These are phyloP conservation scores for Subacronicta megacephala DNA, from an alignment of 2,888 invertebrate species.

Conservation along the genomic window DNA sequence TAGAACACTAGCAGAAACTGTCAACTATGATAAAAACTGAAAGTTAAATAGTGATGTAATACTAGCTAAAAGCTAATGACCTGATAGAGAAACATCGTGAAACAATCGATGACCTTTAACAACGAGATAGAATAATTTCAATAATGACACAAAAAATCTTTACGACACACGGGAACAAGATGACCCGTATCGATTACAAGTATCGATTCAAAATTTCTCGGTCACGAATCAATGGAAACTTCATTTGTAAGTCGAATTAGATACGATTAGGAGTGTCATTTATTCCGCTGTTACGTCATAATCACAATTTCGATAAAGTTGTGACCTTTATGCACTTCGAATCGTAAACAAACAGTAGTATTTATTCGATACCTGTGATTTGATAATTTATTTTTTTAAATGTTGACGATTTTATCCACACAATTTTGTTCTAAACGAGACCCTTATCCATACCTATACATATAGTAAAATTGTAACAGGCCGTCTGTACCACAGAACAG, in stretches of 20 bases:
- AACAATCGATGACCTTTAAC: constrained; percentile 43
- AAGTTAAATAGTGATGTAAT: constrained; percentile 14
- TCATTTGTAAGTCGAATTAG: constrained; percentile 51
- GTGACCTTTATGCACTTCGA: constrained; percentile 17
- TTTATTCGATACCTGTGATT: background rate
- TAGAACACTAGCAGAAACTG: background rate
- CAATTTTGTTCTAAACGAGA: no score
- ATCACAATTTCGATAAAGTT: constrained; percentile 26
- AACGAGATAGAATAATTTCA: constrained; percentile 31
- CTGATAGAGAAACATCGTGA: constrained; percentile 12
- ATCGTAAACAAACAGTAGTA: constrained; percentile 4
- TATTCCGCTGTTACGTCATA: constrained; percentile 17
- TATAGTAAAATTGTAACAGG: no score
- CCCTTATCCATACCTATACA: no score
- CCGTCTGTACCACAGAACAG: no score
- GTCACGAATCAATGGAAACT: constrained; percentile 64
- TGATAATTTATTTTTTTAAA: no score
- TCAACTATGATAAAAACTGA: background rate
- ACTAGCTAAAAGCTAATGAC: constrained; percentile 12
- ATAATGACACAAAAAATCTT: constrained; percentile 29
- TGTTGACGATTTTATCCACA: no score
- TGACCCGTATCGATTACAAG: constrained; percentile 63
- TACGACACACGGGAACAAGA: constrained; percentile 42
- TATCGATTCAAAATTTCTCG: constrained; percentile 61
- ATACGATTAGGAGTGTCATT: constrained; percentile 39